Evolutionary conservation across 2,113 vertebrate species (phyloP), one percentile per base, ranked within the genome.

Genomic region (Pterophyllum scalare): DNA sequence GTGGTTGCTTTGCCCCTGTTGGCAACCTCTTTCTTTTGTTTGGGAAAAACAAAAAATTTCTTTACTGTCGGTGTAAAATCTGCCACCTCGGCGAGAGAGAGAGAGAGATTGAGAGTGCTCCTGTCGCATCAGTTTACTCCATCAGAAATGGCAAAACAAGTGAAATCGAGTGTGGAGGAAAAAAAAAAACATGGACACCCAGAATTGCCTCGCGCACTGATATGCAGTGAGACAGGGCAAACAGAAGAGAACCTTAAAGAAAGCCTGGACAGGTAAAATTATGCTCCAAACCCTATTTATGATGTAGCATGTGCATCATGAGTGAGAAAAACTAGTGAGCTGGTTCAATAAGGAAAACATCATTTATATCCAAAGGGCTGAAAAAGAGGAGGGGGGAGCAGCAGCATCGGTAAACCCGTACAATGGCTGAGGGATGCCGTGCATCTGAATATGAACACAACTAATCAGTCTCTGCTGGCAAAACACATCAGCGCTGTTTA

Each of bases 61-160:
- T 26, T 5, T 61, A 12, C 54, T 26, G 46, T 52, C 58, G 40
- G 62, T 70, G 70, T 80, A 72, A 80, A 86, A 79, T 59, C 24
- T 22, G 80, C 24, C 70, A 78, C 35, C 61, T 19, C 56, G 49
- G 17, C 6, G 20, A 65, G 31, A 38, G 80, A 49, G 38, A 46
- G 75, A 57, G 11, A 49, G n/a, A n/a, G 77, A 17, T 15, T 33
- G 78, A 61, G 77, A 82, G 79, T 20, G 79, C 75, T 74, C 57
- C 75, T 81, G 62, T 85, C 54, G 10, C 82, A 87, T 81, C 79
- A 83, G 82, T 79, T 83, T 78, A 79, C 78, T 87, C 84, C 20
- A 24, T 87, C 84, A 81, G 67, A 82, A 84, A 80, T 57, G 52
- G 82, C 1, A 10, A 85, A 92, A 81, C 60, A 77, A 83, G 86